Evolutionary conservation across 2,113 vertebrate species (phyloP), one percentile per base, ranked within the genome.

Genomic region (Hepsetus odoe): DNA sequence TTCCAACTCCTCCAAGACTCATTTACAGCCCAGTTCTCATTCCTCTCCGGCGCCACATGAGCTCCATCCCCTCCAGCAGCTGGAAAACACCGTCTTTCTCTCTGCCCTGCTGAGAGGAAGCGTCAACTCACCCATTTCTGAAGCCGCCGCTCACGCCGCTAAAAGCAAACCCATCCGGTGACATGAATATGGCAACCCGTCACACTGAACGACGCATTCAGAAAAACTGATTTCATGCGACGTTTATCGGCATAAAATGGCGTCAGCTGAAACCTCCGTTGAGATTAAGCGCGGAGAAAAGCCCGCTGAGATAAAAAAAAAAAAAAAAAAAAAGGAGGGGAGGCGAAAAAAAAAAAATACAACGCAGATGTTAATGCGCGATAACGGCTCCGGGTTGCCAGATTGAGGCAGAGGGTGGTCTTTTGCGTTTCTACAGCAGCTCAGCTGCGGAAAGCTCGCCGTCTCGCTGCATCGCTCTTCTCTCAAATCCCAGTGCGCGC

Each of bases 111-210:
- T 26, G 0, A 20, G 46, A 20, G 18, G 22, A 26, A 65, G n/a
- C 69, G 3, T 14, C 2, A 51, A 94, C 93, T 94, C 90, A 94
- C 93, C 92, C 93, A 94, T 94, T 89, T 93, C 89, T 87, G 85
- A 91, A 88, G 89, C 88, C 87, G 71, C 64, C 87, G 86, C 81
- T 89, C 88, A 88, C 90, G 89, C 86, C 87, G 62, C 76, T 89
- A 85, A 90, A 90, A 91, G 90, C 90, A 90, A 92, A 93, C 92
- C 93, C 92, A 91, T 91, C 90, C 88, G 84, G 89, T 87, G 84
- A 88, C 90, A 84, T 87, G 88, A 86, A 92, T 80, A 82, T 88
- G 59, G 79, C 87, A 90, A 92, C 90, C 92, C 91, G 90, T 93
- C 92, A 92, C 86, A 86, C 83, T 86, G 82, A 87, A 85, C 84